Evolutionary conservation across 2,113 vertebrate species (phyloP).

Genomic region (Gymnarchus niloticus): DNA sequence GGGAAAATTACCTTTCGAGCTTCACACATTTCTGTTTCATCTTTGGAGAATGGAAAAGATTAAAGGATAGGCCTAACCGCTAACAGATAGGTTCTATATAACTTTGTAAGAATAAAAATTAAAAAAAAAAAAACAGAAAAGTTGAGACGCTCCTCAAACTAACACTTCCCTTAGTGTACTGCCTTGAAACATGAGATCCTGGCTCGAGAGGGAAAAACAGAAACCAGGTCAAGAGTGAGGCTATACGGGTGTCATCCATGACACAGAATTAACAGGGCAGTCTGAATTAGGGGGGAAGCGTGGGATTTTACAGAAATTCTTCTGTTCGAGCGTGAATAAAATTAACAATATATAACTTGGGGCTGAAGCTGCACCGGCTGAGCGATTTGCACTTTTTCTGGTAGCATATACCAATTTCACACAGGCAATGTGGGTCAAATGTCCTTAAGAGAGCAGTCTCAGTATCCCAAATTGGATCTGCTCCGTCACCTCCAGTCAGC

Average conservation of each 20-base stretch:
- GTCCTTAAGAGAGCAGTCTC: not conserved
- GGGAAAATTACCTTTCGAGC: not conserved
- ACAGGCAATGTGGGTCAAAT: not conserved
- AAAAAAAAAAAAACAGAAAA: not conserved
- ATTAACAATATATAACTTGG: not conserved
- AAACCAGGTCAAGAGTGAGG: not conserved
- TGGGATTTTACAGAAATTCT: not conserved
- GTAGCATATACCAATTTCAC: not conserved
- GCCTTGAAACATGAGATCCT: not conserved
- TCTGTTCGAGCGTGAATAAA: not conserved
- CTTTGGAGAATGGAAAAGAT: not conserved
- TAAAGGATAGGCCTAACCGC: not conserved
- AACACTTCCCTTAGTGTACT: not conserved
- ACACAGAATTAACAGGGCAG: not conserved
- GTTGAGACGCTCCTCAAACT: not conserved
- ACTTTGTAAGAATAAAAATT: not conserved
- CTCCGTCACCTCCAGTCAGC: not conserved
- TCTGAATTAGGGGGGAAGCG: not conserved
- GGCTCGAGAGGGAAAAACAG: not conserved
- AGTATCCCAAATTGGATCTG: not conserved
- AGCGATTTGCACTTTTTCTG: not conserved
- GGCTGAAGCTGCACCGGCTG: not conserved
- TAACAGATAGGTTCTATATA: not conserved
- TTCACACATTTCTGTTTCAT: not conserved
- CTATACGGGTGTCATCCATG: not conserved